These are phyloP conservation scores for Setipinna tenuifilis DNA, from an alignment of 2,797 vertebrate species.

Conservation along the genomic window DNA sequence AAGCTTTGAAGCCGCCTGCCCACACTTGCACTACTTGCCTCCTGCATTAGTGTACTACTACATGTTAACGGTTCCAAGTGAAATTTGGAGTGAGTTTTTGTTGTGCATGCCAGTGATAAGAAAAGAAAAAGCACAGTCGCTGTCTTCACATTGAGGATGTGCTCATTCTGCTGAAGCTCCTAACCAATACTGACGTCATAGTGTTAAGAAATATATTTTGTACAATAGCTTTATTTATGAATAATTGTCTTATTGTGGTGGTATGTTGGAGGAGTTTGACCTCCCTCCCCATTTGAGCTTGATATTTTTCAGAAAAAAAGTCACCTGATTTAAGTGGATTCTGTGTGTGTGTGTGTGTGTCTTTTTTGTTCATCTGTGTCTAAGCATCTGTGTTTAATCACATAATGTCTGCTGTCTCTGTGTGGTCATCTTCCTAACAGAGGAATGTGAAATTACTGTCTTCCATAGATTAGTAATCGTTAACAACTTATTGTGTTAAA, in stretches of 20 bases:
- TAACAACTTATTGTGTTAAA: too few relatives aligned
- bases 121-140: conserved; percentile 76
- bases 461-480: not conserved
- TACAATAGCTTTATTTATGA: conserved; percentile 97
- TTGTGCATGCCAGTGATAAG: conserved; percentile 64
- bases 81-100: conserved; percentile 46
- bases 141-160: conserved; percentile 83
- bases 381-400: not conserved
- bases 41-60: conserved; percentile 3
- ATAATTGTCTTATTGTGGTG: conserved; percentile 85
- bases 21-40: not conserved
- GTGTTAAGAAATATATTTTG: conserved; percentile 91
- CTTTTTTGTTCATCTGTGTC: not conserved
- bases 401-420: not conserved
- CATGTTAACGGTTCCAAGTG: not conserved
- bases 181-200: conserved; percentile 88
- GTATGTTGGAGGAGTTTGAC: conserved; percentile 80
- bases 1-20: not conserved
- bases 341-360: not conserved
- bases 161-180: conserved; percentile 77
- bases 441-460: not conserved
- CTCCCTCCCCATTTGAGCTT: conserved; percentile 79
- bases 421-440: not conserved
- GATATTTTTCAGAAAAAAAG: conserved; percentile 82
- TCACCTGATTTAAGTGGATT: conserved; percentile 75